Conservation (phyloP, 1,140 invertebrate genomes). For the Pristionchus pacificus region DNA sequence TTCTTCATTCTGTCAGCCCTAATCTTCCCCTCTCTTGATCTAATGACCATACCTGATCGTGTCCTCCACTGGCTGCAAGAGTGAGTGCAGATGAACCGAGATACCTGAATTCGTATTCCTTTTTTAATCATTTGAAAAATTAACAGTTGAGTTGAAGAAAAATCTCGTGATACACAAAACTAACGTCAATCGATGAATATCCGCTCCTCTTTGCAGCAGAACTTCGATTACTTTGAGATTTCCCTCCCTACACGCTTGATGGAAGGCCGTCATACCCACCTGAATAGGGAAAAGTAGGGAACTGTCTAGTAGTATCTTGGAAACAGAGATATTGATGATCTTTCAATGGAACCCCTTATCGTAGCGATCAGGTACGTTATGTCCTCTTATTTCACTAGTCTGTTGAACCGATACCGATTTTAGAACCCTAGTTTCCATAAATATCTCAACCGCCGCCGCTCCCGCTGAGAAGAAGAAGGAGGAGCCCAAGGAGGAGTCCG, state of each 20-base stretch:
- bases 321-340: too few species aligned
- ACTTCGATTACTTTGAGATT: not conserved
- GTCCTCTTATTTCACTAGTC: too few species aligned
- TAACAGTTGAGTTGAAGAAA: too few species aligned
- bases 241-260: not conserved
- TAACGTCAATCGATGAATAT: not conserved
- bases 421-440: too few species aligned
- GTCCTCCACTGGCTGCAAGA: not conserved
- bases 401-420: too few species aligned
- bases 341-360: too few species aligned
- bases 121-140: not conserved
- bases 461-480: constrained; percentile 50
- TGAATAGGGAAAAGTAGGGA: too few species aligned
- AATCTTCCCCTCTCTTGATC: too few species aligned
- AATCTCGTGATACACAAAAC: not conserved
- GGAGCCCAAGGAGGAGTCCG: constrained; percentile 50
- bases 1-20: too few species aligned
- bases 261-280: not conserved
- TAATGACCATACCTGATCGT: too few species aligned
- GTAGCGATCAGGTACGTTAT: too few species aligned
- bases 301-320: too few species aligned
- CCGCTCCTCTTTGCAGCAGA: not conserved
- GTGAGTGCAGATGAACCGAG: not conserved
- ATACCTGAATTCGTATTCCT: not conserved
- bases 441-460: constrained; percentile 41